Conservation (phyloP, 2,888 invertebrate genomes). For the Cactoblastis cactorum region DNA sequence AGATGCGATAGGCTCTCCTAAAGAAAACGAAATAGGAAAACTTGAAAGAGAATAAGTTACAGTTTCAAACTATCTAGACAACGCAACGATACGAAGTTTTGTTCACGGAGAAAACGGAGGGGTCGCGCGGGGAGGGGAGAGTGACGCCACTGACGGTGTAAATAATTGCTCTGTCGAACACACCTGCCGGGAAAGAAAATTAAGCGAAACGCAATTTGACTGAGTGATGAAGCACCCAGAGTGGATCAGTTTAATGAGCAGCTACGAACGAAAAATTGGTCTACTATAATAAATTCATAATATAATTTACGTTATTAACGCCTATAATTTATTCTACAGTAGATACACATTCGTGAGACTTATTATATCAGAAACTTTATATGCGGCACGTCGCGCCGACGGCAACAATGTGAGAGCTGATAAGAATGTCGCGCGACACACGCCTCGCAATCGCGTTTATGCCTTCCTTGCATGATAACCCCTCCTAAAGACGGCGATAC, state of each 20-base stretch:
- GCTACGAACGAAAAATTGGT: slow-evolving; percentile 70
- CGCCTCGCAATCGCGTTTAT: slow-evolving; percentile 54
- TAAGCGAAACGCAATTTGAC: slow-evolving; percentile 79
- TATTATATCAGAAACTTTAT: slow-evolving; percentile 27
- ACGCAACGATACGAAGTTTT: slow-evolving; percentile 51
- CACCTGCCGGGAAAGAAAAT: slow-evolving; percentile 79
- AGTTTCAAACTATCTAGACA: slow-evolving; percentile 62
- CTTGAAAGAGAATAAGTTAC: slow-evolving; percentile 47
- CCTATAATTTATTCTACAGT: slow-evolving; percentile 40
- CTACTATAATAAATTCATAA: slow-evolving; percentile 60
- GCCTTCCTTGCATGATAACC: slow-evolving; percentile 61
- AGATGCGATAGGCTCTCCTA: slow-evolving; percentile 36
- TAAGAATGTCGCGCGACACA: slow-evolving; percentile 47
- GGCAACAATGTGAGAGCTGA: slow-evolving; percentile 38
- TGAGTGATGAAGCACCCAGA: slow-evolving; percentile 76
- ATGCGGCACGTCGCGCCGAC: slow-evolving; percentile 22
- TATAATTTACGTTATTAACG: slow-evolving; percentile 52
- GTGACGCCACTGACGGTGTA: slow-evolving; percentile 75
- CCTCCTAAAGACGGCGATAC: slow-evolving; percentile 51
- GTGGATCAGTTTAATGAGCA: slow-evolving; percentile 76
- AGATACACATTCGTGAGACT: slow-evolving; percentile 40
- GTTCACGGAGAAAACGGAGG: slow-evolving; percentile 46
- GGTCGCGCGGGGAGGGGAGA: slow-evolving; percentile 35
- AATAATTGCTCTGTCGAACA: slow-evolving; percentile 80
- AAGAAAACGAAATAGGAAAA: slow-evolving; percentile 43